These are phyloP conservation scores for Cosmia pyralina DNA, from an alignment of 2,888 invertebrate species.

Conservation along the genomic window DNA sequence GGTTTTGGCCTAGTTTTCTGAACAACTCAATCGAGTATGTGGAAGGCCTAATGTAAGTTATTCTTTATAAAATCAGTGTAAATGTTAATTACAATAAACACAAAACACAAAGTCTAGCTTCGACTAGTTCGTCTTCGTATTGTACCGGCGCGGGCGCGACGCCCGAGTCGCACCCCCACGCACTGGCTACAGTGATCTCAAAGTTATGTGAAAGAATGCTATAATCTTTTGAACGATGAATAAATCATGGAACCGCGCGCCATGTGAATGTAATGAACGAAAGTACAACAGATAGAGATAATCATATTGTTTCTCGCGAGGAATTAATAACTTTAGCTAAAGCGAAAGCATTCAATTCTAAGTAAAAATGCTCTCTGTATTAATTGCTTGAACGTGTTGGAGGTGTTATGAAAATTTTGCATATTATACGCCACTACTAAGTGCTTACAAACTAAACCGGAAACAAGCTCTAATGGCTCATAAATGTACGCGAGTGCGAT, in stretches of 20 bases:
- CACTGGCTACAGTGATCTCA: slow-evolving; percentile 1
- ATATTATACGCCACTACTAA: slow-evolving; percentile 36
- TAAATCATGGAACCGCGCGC: slow-evolving; percentile 70
- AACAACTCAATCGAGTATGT: slow-evolving; percentile 49
- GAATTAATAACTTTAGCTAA: slow-evolving; percentile 50
- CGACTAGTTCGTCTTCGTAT: slow-evolving; percentile 68
- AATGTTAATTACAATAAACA: slow-evolving; percentile 67
- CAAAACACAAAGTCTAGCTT: slow-evolving; percentile 76
- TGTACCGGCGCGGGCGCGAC: no score
- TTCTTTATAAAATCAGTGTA: slow-evolving; percentile 49
- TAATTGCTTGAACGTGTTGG: slow-evolving; percentile 31
- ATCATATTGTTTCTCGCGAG: slow-evolving; percentile 52
- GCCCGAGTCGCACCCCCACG: slow-evolving; percentile 13
- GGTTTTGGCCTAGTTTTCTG: slow-evolving; percentile 32
- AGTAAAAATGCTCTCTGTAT: slow-evolving; percentile 43
- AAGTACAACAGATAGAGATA: slow-evolving; percentile 68
- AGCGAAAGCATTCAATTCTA: slow-evolving; percentile 57
- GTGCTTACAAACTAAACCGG: slow-evolving; percentile 63
- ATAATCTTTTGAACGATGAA: slow-evolving; percentile 70
- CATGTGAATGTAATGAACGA: slow-evolving; percentile 75
- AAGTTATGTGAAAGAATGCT: slow-evolving; percentile 70
- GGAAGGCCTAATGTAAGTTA: slow-evolving; percentile 35
- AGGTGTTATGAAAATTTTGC: slow-evolving; percentile 49
- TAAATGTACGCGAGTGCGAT: slow-evolving; percentile 58
- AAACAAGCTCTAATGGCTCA: slow-evolving; percentile 55